Conservation (phyloP, 1,140 invertebrate species). For the Bombus soroeensis region DNA sequence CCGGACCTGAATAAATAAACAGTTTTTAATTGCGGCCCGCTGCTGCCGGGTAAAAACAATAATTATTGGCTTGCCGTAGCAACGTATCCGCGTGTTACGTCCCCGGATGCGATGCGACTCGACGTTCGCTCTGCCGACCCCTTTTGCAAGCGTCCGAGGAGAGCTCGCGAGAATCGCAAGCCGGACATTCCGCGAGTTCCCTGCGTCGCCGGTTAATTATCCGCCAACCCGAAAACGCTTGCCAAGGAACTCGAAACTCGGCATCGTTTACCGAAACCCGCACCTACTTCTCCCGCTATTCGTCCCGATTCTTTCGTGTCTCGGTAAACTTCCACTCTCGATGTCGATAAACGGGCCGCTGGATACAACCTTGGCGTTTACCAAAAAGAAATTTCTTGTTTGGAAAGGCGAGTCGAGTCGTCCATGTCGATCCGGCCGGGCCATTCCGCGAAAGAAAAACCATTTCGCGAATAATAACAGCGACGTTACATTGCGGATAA, state of each 20-base stretch:
- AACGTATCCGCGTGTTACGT: conserved; percentile 39
- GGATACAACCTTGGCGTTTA: too few relatives aligned
- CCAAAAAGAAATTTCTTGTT: too few relatives aligned
- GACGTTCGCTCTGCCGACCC: background rate
- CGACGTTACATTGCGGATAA: conserved; percentile 42
- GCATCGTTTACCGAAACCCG: too few relatives aligned
- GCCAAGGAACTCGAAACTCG: background rate
- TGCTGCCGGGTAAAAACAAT: conserved; percentile 81
- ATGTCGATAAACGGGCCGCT: too few relatives aligned
- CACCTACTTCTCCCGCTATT: too few relatives aligned
- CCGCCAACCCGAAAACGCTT: background rate
- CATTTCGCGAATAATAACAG: conserved; percentile 60
- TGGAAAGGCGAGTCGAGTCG: too few relatives aligned
- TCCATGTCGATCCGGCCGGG: too few relatives aligned
- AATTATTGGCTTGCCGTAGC: conserved; percentile 79
- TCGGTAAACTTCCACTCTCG: too few relatives aligned
- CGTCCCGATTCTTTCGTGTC: too few relatives aligned
- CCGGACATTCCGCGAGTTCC: background rate
- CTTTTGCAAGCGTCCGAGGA: background rate
- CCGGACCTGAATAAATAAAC: conserved; percentile 82
- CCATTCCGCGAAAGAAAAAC: conserved; percentile 28
- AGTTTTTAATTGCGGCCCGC: conserved; percentile 82
- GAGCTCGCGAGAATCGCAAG: too few relatives aligned
- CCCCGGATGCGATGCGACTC: background rate
- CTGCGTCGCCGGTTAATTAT: background rate